Conservation (phyloP, 2,113 vertebrate species). For the Synchiropus splendidus region DNA sequence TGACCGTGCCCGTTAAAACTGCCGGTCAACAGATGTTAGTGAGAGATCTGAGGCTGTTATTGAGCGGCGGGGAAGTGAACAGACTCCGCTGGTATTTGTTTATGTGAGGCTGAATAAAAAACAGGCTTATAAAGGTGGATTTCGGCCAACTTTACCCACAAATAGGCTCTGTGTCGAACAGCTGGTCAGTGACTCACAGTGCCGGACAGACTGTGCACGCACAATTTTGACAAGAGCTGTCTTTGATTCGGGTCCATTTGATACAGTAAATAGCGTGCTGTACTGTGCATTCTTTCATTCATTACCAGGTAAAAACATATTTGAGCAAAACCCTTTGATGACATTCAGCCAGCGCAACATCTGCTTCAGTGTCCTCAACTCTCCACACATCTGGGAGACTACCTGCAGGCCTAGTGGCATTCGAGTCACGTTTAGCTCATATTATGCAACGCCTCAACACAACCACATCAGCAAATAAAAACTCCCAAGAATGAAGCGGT, state of each 20-base stretch:
- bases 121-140: conserved; percentile 39
- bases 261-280: neutral
- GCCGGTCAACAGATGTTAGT: conserved; percentile 31
- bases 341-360: too few species aligned
- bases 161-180: conserved; percentile 32
- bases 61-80: conserved; percentile 32
- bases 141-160: conserved; percentile 37
- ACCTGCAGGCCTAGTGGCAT: too few species aligned
- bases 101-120: conserved; percentile 50
- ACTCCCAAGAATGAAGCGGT: too few species aligned
- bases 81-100: conserved; percentile 45
- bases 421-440: too few species aligned
- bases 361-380: too few species aligned
- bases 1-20: conserved; percentile 1
- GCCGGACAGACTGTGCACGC: conserved; percentile 7
- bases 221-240: neutral
- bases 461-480: too few species aligned
- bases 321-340: too few species aligned
- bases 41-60: conserved; percentile 36
- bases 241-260: too few species aligned
- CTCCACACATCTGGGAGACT: too few species aligned
- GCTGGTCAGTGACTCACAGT: conserved; percentile 43
- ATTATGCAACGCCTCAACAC: too few species aligned
- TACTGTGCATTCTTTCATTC: too few species aligned
- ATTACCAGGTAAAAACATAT: too few species aligned